These are phyloP conservation scores for Oostethus manadensis DNA, from an alignment of 2,113 vertebrate genomes.

Conservation along the genomic window DNA sequence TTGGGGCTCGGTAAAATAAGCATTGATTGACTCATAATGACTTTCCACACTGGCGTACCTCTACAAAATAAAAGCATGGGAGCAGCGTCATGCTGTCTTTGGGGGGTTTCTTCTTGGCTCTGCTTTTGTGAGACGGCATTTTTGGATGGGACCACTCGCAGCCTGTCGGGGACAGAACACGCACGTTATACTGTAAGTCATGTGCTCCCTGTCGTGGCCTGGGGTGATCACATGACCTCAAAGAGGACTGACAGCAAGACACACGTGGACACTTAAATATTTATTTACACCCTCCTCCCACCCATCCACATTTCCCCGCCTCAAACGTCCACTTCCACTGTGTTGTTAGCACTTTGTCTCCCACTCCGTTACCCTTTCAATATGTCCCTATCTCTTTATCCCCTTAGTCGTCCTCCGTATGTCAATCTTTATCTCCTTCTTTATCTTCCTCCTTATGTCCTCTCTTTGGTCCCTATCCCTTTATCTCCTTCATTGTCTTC, in stretches of 20 bases:
- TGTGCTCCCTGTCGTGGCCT: neutral
- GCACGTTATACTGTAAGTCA: too few relatives aligned
- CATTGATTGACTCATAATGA: conserved; percentile 10
- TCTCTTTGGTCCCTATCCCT: too few relatives aligned
- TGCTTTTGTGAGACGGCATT: conserved; percentile 73
- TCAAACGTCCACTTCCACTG: conserved; percentile 1
- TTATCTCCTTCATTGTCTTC: too few relatives aligned
- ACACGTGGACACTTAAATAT: conserved; percentile 53
- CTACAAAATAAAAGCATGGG: conserved; percentile 90
- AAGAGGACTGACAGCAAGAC: conserved; percentile 17
- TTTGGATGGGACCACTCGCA: conserved; percentile 65
- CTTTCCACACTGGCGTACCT: conserved; percentile 54
- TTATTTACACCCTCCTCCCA: conserved; percentile 45
- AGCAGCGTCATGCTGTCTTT: conserved; percentile 89
- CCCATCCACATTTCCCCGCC: conserved; percentile 13
- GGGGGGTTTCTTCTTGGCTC: conserved; percentile 74
- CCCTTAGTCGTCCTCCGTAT: neutral
- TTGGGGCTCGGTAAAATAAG: too few relatives aligned
- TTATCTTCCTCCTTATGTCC: neutral
- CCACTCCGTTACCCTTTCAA: neutral
- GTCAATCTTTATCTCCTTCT: too few relatives aligned
- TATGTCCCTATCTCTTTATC: neutral
- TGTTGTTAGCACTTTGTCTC: neutral
- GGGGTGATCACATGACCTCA: conserved; percentile 25
- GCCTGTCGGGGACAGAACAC: conserved; percentile 36